These are phyloP conservation scores for Anguilla pacifica DNA, from an alignment of 2,797 vertebrate genomes.

Conservation along the genomic window DNA sequence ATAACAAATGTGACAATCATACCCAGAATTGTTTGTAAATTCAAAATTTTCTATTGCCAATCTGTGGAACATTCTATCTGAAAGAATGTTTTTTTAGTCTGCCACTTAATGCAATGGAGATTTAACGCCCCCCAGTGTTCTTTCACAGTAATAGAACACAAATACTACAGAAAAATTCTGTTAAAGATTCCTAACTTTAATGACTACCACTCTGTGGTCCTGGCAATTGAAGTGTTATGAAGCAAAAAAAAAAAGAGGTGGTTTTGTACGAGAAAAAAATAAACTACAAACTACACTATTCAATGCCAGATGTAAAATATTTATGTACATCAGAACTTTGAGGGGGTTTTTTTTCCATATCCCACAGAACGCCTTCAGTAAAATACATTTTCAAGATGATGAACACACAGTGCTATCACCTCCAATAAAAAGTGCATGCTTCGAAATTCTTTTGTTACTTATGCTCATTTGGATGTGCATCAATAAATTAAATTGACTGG, in stretches of 20 bases:
- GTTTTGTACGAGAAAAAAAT: not conserved
- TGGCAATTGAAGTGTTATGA: not conserved
- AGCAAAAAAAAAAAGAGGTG: not conserved
- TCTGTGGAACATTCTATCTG: not conserved
- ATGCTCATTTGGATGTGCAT: not conserved
- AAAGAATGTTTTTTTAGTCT: not conserved
- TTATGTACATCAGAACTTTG: not conserved
- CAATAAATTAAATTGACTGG: not conserved
- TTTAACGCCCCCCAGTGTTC: constrained; percentile 13
- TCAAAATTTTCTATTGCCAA: not conserved
- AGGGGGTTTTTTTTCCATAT: not conserved
- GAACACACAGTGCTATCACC: not conserved
- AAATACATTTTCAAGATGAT: not conserved
- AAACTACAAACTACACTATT: not conserved
- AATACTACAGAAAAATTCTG: not conserved
- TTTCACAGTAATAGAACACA: not conserved
- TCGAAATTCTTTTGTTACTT: not conserved
- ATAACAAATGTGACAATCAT: not conserved
- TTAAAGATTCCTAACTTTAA: no score
- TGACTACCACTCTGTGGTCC: not conserved
- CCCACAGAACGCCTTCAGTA: not conserved
- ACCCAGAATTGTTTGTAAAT: not conserved
- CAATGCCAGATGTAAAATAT: not conserved
- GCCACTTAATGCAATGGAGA: not conserved
- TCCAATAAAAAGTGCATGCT: not conserved